phyloP scores from a whole-genome alignment of 2,113 vertebrate genomes.

The Neoarius graeffei region DNA sequence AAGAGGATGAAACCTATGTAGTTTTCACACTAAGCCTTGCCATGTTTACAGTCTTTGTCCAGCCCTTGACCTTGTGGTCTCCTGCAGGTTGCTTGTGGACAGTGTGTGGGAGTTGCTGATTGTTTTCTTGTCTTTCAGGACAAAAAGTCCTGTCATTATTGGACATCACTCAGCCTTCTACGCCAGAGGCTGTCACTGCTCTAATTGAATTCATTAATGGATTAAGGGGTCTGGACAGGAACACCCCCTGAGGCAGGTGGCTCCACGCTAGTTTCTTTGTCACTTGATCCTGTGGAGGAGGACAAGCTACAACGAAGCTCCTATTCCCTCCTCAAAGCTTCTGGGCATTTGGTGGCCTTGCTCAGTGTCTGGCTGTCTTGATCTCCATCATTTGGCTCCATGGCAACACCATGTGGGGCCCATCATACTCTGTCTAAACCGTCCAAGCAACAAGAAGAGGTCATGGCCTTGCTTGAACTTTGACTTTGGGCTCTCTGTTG shows the following conservation, averaged over 20 bases:
- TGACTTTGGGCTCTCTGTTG: conserved; percentile 44
- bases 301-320: neutral
- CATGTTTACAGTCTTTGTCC: neutral
- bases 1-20: neutral
- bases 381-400: conserved; percentile 40
- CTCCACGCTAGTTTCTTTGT: conserved; percentile 39
- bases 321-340: neutral
- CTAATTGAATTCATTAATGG: conserved; percentile 59
- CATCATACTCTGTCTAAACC: conserved; percentile 18
- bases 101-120: conserved; percentile 21
- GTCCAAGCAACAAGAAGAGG: conserved; percentile 32
- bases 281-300: conserved; percentile 18
- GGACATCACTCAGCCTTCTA: conserved; percentile 33
- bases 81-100: conserved; percentile 4
- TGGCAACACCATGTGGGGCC: conserved; percentile 50
- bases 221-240: conserved; percentile 45
- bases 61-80: conserved; percentile 18
- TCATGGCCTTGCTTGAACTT: conserved; percentile 43
- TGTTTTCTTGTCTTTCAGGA: conserved; percentile 32
- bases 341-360: neutral
- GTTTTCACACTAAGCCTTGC: neutral
- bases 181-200: conserved; percentile 26
- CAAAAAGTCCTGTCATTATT: conserved; percentile 22
- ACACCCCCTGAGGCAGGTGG: conserved; percentile 34
- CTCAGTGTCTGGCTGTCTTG: conserved; percentile 21